Conservation (phyloP, 2,888 invertebrate genomes). For the Eupithecia abbreviata region DNA sequence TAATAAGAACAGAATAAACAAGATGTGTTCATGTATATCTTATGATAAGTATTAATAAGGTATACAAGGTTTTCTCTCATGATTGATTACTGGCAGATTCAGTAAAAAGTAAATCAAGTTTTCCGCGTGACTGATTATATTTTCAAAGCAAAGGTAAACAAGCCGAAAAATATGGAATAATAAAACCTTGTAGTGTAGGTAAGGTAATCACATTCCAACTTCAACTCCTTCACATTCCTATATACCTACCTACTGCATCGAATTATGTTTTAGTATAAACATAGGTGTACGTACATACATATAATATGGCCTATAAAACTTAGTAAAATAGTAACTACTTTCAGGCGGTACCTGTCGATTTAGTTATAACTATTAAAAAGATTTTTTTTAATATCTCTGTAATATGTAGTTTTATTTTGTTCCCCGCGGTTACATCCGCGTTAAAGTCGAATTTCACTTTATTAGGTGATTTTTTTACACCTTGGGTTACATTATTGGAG, state of each 20-base stretch:
- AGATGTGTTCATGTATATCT: neutral
- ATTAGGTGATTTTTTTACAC: too few relatives aligned
- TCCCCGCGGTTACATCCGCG: too few relatives aligned
- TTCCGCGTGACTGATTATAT: conserved; percentile 6
- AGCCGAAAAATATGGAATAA: neutral
- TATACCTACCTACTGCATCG: neutral
- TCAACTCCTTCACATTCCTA: neutral
- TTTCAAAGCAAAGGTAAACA: neutral
- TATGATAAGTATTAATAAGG: neutral
- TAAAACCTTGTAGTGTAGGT: neutral
- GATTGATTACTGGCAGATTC: conserved; percentile 5
- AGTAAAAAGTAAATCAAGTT: neutral
- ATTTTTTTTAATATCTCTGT: too few relatives aligned
- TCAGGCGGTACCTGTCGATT: too few relatives aligned
- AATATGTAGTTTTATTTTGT: too few relatives aligned
- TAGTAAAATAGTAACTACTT: too few relatives aligned
- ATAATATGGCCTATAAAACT: too few relatives aligned
- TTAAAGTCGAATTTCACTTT: too few relatives aligned
- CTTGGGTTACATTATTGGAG: too few relatives aligned
- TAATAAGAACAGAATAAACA: neutral
- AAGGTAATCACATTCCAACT: too few relatives aligned
- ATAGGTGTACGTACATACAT: too few relatives aligned
- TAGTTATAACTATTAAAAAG: too few relatives aligned
- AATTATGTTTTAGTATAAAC: neutral
- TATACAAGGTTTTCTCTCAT: neutral